These are phyloP conservation scores for Autographa pulchrina DNA, from an alignment of 2,888 invertebrate species.

Conservation along the genomic window DNA sequence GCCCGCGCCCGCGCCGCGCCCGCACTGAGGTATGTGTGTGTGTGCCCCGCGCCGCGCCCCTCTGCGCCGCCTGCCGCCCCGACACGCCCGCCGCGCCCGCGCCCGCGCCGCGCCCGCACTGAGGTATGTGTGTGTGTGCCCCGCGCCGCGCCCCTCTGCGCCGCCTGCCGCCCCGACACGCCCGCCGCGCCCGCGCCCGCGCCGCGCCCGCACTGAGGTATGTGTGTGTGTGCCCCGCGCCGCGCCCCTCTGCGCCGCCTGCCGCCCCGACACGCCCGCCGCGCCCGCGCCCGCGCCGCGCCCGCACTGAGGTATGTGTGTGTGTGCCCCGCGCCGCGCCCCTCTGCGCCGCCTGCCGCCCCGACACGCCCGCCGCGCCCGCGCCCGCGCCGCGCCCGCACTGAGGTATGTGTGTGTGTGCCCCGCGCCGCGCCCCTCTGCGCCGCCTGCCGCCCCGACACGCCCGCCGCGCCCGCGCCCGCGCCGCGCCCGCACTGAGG, in stretches of 20 bases:
- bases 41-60: slow-evolving; percentile 82
- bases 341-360: slow-evolving; percentile 95
- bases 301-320: slow-evolving; percentile 2
- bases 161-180: slow-evolving; percentile 90
- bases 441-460: too few relatives aligned
- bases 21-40: slow-evolving; percentile 89
- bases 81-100: slow-evolving; percentile 93
- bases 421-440: neutral
- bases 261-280: slow-evolving; percentile 4
- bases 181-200: slow-evolving; percentile 36
- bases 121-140: neutral
- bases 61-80: slow-evolving; percentile 85
- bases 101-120: slow-evolving; percentile 87
- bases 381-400: neutral
- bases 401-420: neutral
- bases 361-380: slow-evolving; percentile 1
- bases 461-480: neutral
- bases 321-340: slow-evolving; percentile 89
- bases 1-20: slow-evolving; percentile 96
- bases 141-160: slow-evolving; percentile 93
- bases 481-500: neutral
- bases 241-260: neutral
- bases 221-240: slow-evolving; percentile 3
- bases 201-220: slow-evolving; percentile 9
- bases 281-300: slow-evolving; percentile 3